phyloP scores from a whole-genome alignment of 2,888 invertebrate genomes.

The Loripinus fragilis region DNA sequence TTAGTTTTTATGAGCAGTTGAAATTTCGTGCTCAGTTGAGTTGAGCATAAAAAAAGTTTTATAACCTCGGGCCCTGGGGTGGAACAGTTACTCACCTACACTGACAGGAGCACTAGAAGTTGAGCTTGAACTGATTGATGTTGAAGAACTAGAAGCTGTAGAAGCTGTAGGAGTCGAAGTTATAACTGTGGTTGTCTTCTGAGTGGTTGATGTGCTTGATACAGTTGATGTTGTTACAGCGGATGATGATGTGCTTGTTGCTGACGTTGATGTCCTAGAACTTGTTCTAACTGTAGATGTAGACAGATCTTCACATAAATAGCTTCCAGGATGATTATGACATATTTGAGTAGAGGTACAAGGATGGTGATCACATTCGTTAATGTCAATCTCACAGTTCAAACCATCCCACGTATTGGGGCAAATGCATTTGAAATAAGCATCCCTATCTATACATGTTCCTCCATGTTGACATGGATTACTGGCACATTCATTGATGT shows the following conservation, averaged over 20 bases:
- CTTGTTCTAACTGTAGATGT: not conserved
- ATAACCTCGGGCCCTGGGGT: too few relatives aligned
- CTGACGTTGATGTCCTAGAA: not conserved
- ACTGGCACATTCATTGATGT: conserved; percentile 36
- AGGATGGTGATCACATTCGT: conserved; percentile 24
- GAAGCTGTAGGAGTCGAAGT: not conserved
- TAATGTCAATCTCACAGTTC: conserved; percentile 23
- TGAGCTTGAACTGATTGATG: not conserved
- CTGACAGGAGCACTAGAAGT: not conserved
- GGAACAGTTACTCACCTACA: conserved; percentile 13
- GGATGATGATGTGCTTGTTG: not conserved
- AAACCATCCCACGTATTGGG: conserved; percentile 26
- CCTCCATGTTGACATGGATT: conserved; percentile 32
- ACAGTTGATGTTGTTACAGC: not conserved
- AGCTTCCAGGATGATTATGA: conserved; percentile 25
- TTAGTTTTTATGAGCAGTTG: too few relatives aligned
- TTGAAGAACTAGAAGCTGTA: not conserved
- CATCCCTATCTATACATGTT: conserved; percentile 25
- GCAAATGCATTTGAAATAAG: conserved; percentile 27
- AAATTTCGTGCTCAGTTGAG: too few relatives aligned
- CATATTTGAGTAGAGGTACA: conserved; percentile 22
- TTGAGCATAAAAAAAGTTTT: too few relatives aligned
- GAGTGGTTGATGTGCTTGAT: not conserved
- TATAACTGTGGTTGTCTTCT: not conserved
- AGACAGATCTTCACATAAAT: not conserved